These are phyloP conservation scores for Zootoca vivipara DNA, from an alignment of 2,113 vertebrate species.

Conservation along the genomic window DNA sequence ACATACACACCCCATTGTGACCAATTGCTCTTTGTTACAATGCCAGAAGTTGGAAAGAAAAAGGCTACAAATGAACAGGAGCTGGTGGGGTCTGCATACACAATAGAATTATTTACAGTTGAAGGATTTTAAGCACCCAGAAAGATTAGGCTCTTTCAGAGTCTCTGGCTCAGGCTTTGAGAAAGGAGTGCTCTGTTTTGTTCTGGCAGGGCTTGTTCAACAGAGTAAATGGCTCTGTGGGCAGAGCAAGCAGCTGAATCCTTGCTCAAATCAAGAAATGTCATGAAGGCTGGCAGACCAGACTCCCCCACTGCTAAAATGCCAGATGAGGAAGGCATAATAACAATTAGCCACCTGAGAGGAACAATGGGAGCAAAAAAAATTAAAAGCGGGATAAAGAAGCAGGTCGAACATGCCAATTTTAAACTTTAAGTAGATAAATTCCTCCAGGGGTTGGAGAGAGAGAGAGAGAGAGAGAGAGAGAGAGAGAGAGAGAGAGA, in stretches of 20 bases:
- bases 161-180: not conserved
- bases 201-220: not conserved
- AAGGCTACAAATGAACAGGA: constrained; percentile 12
- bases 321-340: not conserved
- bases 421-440: not conserved
- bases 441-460: not conserved
- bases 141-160: not conserved
- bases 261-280: not conserved
- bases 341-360: constrained; percentile 1
- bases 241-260: constrained; percentile 3
- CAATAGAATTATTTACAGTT: constrained; percentile 15
- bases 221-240: constrained; percentile 1
- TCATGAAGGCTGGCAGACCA: not conserved
- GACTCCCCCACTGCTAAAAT: not conserved
- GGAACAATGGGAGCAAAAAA: not conserved
- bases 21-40: not conserved
- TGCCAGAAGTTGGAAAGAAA: not conserved
- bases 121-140: not conserved
- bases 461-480: not conserved
- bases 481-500: too few relatives aligned
- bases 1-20: not conserved
- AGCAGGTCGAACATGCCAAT: not conserved
- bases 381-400: not conserved
- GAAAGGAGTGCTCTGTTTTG: not conserved
- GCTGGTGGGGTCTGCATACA: not conserved